A percentile compares a stretch with the other conserved stretches of the same genome.
Evolutionary conservation across 2,113 vertebrate species (phyloP).

Genomic region (Mobula hypostoma): DNA sequence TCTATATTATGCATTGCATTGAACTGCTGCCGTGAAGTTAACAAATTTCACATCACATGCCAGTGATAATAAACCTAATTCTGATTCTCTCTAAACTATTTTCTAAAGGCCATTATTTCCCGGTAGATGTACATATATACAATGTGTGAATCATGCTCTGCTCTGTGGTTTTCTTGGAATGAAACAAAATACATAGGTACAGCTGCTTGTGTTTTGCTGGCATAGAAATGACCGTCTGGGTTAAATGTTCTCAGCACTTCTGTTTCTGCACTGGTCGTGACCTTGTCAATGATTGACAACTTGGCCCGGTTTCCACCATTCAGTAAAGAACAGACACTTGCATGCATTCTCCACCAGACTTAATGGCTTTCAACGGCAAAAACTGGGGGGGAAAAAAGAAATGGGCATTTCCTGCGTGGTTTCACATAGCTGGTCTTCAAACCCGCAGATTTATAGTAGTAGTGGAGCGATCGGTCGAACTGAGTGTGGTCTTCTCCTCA

Average conservation of each 20-base stretch:
- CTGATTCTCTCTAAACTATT: too few relatives aligned
- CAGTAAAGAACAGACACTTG: neutral
- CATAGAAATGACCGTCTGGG: neutral
- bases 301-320: neutral
- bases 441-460: neutral
- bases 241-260: constrained; percentile 6
- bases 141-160: neutral
- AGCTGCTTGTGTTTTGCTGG: constrained; percentile 15
- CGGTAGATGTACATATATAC: neutral
- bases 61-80: too few relatives aligned
- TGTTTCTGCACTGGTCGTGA: constrained; percentile 7
- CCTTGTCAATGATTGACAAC: constrained; percentile 29
- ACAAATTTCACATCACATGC: too few relatives aligned
- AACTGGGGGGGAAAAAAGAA: neutral
- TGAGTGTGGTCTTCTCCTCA: too few relatives aligned
- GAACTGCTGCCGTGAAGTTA: too few relatives aligned
- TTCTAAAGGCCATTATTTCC: neutral
- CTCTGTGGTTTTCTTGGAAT: neutral
- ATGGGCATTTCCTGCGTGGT: neutral
- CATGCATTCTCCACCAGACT: neutral
- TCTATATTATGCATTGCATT: too few relatives aligned
- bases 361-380: neutral
- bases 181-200: neutral
- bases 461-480: too few relatives aligned
- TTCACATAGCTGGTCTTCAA: neutral